Evolutionary conservation across 2,113 vertebrate species (phyloP), one percentile per base, ranked within the genome.

Genomic region (Pyxicephalus adspersus): DNA sequence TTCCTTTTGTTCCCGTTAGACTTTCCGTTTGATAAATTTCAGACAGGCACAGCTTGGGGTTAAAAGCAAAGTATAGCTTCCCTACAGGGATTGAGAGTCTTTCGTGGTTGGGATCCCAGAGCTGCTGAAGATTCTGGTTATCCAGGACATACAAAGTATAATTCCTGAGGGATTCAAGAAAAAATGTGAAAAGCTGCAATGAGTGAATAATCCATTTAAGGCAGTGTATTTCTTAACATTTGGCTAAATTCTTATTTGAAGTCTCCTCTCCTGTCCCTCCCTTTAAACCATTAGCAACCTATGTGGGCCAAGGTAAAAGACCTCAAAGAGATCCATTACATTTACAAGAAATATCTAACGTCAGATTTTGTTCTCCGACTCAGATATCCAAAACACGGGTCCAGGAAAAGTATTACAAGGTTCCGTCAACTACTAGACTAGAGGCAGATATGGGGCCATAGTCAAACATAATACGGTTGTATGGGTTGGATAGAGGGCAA

Each of bases 41-140:
- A 0, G 91, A 90, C 84, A 94, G 67, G 86, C 94, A 95, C 22
- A 95, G 90, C 77, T 92, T 92, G 23, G 93, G 94, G 67, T 95
- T 95, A 88, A 95, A 95, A 11, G 94, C 94, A 0, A 95, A 95
- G 76, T 95, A 95, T 81, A 95, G 87, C 83, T 93, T 94, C 72
- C 94, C 94, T 55, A 89, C 85, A 0, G 93, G 92, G 57, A 95
- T 93, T 79, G 89, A 87, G 64, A 94, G 92, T 1, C 83, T 31
- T 4, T 90, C 89, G 22, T 50, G 85, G 78, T n/a, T 89, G 91
- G 92, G 93, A 82, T 93, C 86, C 86, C 94, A 94, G 50, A 94
- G 85, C 86, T 93, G 92, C 83, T 94, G 91, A 3, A 95, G 85
- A 77, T 95, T 95, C 85, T 93, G 94, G 83, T 95, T 95, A 86